Evolutionary conservation across 2,113 vertebrate genomes (phyloP).

Genomic region (Pomatorhinus ruficollis): DNA sequence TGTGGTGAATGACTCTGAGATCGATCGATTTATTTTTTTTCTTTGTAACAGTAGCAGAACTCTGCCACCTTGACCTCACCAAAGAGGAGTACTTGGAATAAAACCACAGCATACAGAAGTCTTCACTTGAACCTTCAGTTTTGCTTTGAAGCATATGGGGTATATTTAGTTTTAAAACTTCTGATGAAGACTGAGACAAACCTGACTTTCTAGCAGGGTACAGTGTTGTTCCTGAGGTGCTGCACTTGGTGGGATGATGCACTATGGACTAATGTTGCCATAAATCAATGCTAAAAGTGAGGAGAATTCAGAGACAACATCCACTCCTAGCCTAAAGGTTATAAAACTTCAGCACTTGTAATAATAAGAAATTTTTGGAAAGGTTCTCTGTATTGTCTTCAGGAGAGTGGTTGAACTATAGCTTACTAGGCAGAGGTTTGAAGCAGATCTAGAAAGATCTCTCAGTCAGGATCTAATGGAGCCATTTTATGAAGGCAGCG

Average conservation of each 20-base stretch:
- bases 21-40: slow-evolving; percentile 22
- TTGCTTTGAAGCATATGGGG: slow-evolving; percentile 48
- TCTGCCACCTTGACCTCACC: slow-evolving; percentile 41
- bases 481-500: neutral
- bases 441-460: neutral
- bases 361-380: neutral
- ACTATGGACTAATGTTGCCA: neutral
- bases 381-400: neutral
- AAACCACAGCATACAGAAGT: slow-evolving; percentile 41
- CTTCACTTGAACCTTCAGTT: slow-evolving; percentile 49
- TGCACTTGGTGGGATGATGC: neutral
- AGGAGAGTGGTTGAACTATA: neutral
- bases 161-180: slow-evolving; percentile 46
- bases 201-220: slow-evolving; percentile 1
- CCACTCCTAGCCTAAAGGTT: neutral
- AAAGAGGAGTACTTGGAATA: slow-evolving; percentile 53
- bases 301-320: neutral
- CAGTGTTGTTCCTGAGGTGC: slow-evolving; percentile 6
- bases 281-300: neutral
- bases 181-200: slow-evolving; percentile 37
- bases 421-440: neutral
- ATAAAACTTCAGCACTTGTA: neutral
- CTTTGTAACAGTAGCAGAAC: slow-evolving; percentile 57
- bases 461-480: neutral
- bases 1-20: slow-evolving; percentile 26